phyloP scores from a whole-genome alignment of 1,140 invertebrate species.

The Aphis craccivora region DNA sequence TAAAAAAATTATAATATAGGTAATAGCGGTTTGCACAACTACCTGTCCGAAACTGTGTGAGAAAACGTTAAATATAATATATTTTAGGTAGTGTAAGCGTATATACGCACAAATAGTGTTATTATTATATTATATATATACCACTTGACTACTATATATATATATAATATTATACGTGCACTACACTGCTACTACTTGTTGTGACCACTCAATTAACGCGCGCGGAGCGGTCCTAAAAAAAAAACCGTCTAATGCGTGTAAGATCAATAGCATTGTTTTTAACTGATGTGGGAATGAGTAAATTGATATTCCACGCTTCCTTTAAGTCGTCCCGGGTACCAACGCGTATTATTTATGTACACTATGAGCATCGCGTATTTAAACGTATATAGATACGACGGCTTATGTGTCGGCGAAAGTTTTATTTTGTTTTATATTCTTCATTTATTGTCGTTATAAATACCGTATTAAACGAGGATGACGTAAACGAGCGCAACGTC shows the following conservation, averaged over 20 bases:
- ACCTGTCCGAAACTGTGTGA: neutral
- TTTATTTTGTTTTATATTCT: neutral
- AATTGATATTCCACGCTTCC: constrained; percentile 56
- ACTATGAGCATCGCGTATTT: neutral
- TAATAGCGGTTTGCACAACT: neutral
- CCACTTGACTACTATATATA: neutral
- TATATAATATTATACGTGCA: neutral
- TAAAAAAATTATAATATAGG: neutral
- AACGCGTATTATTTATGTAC: neutral
- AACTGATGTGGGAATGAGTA: constrained; percentile 58
- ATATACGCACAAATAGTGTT: neutral
- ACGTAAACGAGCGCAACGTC: neutral
- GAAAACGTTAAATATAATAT: neutral
- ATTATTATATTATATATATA: constrained; percentile 8
- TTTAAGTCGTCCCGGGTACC: constrained; percentile 25
- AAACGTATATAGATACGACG: neutral
- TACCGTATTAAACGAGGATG: neutral
- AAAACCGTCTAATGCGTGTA: constrained; percentile 40
- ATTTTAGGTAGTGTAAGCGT: neutral
- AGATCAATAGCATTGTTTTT: constrained; percentile 57
- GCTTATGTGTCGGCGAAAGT: neutral
- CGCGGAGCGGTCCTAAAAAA: neutral
- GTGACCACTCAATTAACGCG: constrained; percentile 54
- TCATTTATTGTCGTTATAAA: constrained; percentile 7
- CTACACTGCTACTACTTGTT: neutral